Evolutionary conservation across 37 sponge, comb jelly and placozoan species (phyloP), one percentile per base, ranked within the genome.

Genomic region (Mnemiopsis leidyi): DNA sequence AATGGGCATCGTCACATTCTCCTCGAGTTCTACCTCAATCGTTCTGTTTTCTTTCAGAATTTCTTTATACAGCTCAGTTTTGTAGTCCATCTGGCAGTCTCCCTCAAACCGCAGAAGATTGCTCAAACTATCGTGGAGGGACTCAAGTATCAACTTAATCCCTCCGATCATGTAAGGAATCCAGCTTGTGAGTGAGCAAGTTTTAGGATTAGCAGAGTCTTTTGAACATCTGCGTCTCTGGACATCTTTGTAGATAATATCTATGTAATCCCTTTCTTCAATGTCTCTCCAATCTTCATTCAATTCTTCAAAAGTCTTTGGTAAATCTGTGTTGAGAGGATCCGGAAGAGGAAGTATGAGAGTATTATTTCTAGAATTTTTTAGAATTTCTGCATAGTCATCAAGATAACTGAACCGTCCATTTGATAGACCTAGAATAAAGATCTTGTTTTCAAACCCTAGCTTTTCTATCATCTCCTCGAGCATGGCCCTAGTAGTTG

Each of bases 391-490:
- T 3, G 61, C 61, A 33, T 85, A 85, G 5, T 40, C 48, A 0
- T 23, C 48, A 0, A 85, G 13, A 21, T 85, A 23, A 13, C 29
- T 38, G 61, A 7, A 3, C 23, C 90, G 39, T 16, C 36, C 90
- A 25, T 32, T 33, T 21, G 90, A 85, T 39, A 38, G 1, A n/a
- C 90, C 39, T 21, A 39, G 24, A 1, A 85, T 26, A 29, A 39
- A 85, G 24, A 85, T 85, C 90, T 38, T 39, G 26, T 85, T 39
- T 40, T 61, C 0, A 21, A 85, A 38, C 24, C 90, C 90, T 85
- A 38, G 26, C 1, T 36, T 37, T 3, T 39, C 29, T 28, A 85
- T 18, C 29, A 85, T 9, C 3, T 85, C n/a, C 9, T 23, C 35
- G 1, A 85, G 36, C 7, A 85, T 38, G 0, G 90, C 48, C 24